Conservation (phyloP, 2,113 vertebrate species). For the Ceratotherium simum region DNA sequence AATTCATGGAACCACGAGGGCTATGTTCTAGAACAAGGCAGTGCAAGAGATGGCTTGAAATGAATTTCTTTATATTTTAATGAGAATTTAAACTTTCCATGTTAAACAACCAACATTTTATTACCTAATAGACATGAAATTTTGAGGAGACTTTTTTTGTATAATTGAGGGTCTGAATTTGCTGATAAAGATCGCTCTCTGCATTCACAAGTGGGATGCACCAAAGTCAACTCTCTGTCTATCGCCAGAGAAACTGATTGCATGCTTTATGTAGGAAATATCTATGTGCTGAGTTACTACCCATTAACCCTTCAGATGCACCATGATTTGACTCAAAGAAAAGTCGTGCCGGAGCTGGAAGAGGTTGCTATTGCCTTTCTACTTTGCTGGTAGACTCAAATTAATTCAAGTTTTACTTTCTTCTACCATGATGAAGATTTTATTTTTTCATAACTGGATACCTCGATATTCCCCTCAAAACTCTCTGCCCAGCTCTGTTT, state of each 20-base stretch:
- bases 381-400: not conserved
- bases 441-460: not conserved
- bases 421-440: not conserved
- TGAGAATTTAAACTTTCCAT: not conserved
- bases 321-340: not conserved
- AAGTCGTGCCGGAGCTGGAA: not conserved
- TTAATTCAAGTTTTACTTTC: not conserved
- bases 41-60: not conserved
- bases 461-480: not conserved
- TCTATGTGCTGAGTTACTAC: not conserved
- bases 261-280: not conserved
- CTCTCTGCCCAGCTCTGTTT: not conserved
- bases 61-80: conserved; percentile 40
- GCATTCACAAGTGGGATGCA: not conserved
- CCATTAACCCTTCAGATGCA: not conserved
- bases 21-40: not conserved
- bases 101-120: conserved; percentile 4
- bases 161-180: conserved; percentile 18
- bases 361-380: not conserved
- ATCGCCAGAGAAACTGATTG: not conserved
- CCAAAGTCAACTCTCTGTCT: not conserved
- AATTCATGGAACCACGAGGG: not conserved
- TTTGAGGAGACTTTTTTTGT: not conserved
- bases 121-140: not conserved
- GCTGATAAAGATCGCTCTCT: not conserved